These are phyloP conservation scores for Xiphophorus hellerii DNA, from an alignment of 2,113 vertebrate genomes.

Conservation along the genomic window DNA sequence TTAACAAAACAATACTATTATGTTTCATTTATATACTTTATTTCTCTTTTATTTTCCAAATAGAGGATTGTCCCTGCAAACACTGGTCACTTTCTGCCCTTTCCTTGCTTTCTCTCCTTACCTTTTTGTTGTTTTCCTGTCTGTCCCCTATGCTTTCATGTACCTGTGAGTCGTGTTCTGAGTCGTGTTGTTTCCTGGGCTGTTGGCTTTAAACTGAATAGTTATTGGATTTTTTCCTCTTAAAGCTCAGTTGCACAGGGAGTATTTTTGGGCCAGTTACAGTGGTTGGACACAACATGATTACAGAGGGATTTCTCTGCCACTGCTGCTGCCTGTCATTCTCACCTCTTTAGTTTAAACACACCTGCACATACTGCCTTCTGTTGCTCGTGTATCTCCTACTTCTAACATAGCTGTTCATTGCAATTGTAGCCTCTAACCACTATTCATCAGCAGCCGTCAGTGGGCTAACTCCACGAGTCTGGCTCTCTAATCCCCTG, in stretches of 20 bases:
- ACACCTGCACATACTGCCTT: background rate
- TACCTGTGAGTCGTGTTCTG: slow-evolving; percentile 12
- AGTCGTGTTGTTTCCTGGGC: slow-evolving; percentile 17
- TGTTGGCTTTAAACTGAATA: slow-evolving; percentile 10
- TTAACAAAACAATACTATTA: slow-evolving; percentile 41
- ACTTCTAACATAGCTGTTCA: background rate
- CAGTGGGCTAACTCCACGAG: slow-evolving; percentile 38
- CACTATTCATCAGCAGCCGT: slow-evolving; percentile 51
- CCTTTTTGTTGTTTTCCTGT: slow-evolving; percentile 1
- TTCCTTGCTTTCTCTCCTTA: background rate
- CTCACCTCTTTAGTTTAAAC: background rate
- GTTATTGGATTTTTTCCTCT: slow-evolving; percentile 20
- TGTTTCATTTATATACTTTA: slow-evolving; percentile 54
- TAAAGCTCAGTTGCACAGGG: background rate
- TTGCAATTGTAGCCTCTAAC: slow-evolving; percentile 8
- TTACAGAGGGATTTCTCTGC: slow-evolving; percentile 20
- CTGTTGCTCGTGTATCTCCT: background rate
- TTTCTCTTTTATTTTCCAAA: background rate
- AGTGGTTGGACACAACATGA: slow-evolving; percentile 8
- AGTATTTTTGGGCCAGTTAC: slow-evolving; percentile 9
- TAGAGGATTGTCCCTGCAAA: background rate
- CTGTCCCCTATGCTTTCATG: slow-evolving; percentile 5
- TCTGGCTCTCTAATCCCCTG: slow-evolving; percentile 57
- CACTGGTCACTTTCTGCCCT: background rate
- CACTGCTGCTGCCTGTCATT: slow-evolving; percentile 25